phyloP scores from a whole-genome alignment of 1,140 invertebrate species.

The Coptotermes formosanus region DNA sequence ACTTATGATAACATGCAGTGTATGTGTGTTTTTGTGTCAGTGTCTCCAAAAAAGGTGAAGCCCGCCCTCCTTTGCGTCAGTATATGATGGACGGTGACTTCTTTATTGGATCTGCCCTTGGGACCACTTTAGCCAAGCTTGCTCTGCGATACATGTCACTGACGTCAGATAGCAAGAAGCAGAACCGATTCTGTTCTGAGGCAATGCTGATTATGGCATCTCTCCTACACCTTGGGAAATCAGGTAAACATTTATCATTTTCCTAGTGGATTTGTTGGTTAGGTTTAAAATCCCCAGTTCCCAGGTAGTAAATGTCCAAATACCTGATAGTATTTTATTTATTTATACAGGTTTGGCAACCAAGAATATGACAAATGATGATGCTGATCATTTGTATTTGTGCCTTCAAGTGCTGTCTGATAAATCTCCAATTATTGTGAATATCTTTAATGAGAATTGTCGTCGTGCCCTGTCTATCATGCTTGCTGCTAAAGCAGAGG shows the following conservation, averaged over 20 bases:
- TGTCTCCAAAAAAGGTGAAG: constrained; percentile 61
- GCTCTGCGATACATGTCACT: constrained; percentile 69
- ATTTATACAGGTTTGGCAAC: constrained; percentile 55
- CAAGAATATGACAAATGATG: constrained; percentile 91
- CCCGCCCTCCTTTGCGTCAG: constrained; percentile 77
- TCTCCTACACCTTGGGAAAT: constrained; percentile 82
- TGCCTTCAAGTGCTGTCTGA: constrained; percentile 80
- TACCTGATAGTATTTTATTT: neutral
- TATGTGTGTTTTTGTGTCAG: constrained; percentile 39
- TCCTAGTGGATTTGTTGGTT: neutral
- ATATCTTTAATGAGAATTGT: constrained; percentile 78
- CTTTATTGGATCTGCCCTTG: constrained; percentile 90
- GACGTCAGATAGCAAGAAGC: constrained; percentile 41
- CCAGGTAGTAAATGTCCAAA: too few relatives aligned
- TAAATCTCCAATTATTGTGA: constrained; percentile 63
- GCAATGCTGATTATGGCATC: constrained; percentile 86
- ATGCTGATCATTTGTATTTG: constrained; percentile 85
- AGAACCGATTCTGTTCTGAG: constrained; percentile 74
- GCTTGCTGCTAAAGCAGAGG: constrained; percentile 78
- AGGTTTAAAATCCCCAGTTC: too few relatives aligned
- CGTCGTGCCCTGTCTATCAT: constrained; percentile 80
- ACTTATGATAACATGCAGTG: too few relatives aligned
- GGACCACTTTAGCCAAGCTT: constrained; percentile 89
- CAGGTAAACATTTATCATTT: constrained; percentile 45
- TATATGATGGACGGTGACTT: constrained; percentile 95